These are phyloP conservation scores for Epistrophe eligans DNA, from an alignment of 2,888 invertebrate genomes.

Conservation along the genomic window DNA sequence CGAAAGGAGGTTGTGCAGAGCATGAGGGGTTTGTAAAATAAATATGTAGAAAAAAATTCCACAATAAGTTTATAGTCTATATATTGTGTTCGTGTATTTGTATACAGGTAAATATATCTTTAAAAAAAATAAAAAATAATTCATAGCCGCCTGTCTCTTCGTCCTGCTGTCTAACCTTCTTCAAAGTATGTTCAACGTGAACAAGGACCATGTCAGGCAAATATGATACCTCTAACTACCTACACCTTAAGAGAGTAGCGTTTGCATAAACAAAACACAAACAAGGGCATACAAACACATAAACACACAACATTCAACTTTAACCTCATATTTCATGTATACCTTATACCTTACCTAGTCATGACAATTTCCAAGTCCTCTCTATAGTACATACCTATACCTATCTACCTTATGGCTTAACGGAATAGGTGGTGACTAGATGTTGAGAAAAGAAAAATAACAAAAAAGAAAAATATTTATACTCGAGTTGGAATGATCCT, in stretches of 20 bases:
- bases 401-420: background rate
- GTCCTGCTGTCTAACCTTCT: constrained; percentile 55
- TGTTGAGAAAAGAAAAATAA: background rate
- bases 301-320: constrained; percentile 34
- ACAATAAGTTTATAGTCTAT: constrained; percentile 15
- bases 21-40: background rate
- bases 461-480: constrained; percentile 51
- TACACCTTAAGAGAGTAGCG: constrained; percentile 26
- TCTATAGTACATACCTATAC: too few species aligned
- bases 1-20: background rate
- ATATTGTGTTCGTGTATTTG: constrained; percentile 42
- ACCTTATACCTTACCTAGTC: constrained; percentile 15
- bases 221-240: constrained; percentile 42
- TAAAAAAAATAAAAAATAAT: too few species aligned
- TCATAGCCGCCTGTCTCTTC: constrained; percentile 36
- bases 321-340: constrained; percentile 35
- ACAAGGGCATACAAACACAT: constrained; percentile 3
- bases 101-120: background rate
- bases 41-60: constrained; percentile 42
- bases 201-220: constrained; percentile 64
- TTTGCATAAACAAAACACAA: constrained; percentile 42
- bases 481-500: constrained; percentile 54
- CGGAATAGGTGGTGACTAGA: constrained; percentile 2
- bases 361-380: constrained; percentile 30
- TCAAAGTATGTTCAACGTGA: constrained; percentile 56